These are phyloP conservation scores for Acrossocheilus wenchowensis DNA, from an alignment of 2,797 vertebrate genomes.

Conservation along the genomic window DNA sequence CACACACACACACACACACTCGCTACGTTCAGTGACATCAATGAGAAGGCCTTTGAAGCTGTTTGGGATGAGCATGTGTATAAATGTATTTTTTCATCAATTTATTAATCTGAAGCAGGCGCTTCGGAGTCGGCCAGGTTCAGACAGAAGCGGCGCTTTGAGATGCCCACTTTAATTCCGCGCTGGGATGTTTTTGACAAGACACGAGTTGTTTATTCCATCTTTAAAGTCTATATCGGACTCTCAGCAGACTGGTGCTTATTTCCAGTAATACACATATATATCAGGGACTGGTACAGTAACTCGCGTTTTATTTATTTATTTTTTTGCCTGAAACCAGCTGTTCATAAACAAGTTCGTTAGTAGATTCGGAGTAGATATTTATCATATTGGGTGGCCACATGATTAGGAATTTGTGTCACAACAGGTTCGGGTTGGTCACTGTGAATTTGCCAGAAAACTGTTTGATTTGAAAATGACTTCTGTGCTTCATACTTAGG, in stretches of 20 bases:
- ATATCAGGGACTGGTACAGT: background rate
- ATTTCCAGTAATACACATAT: conserved; percentile 9
- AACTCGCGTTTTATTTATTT: background rate
- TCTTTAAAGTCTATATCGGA: conserved; percentile 23
- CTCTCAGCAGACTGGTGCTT: conserved; percentile 10
- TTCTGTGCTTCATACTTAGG: too few species aligned
- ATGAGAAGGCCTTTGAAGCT: conserved; percentile 82
- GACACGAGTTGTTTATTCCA: conserved; percentile 3
- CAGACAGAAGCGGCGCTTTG: conserved; percentile 60
- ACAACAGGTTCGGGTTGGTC: too few species aligned
- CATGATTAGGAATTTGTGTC: background rate
- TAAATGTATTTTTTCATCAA: conserved; percentile 80
- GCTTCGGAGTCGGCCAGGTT: conserved; percentile 72
- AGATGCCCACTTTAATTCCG: conserved; percentile 26
- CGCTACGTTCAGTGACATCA: conserved; percentile 81
- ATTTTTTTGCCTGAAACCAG: background rate
- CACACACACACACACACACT: conserved; percentile 53
- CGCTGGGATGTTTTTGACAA: conserved; percentile 28
- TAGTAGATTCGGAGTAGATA: background rate
- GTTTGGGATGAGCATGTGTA: conserved; percentile 76
- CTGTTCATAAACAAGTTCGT: conserved; percentile 7
- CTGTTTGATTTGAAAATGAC: too few species aligned
- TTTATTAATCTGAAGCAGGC: conserved; percentile 69
- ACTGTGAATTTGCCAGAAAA: too few species aligned
- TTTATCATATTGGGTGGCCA: background rate